These are phyloP conservation scores for Amazonetta brasiliensis DNA, from an alignment of 2,797 vertebrate species.

Conservation along the genomic window DNA sequence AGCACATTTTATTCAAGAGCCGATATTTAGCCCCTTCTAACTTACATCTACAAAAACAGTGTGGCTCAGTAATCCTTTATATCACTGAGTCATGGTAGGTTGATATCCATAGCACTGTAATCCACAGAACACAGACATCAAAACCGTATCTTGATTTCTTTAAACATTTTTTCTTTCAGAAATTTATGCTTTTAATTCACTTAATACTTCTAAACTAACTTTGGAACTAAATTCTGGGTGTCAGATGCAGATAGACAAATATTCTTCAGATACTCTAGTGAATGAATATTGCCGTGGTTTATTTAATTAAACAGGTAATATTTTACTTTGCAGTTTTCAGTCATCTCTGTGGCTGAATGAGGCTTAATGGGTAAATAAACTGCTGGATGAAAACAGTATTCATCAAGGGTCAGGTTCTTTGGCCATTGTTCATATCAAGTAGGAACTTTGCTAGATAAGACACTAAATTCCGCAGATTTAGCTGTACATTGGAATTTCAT, in stretches of 20 bases:
- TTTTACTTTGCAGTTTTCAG: not conserved
- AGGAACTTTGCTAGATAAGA: not conserved
- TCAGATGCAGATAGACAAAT: not conserved
- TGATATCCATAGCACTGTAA: not conserved
- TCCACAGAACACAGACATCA: not conserved
- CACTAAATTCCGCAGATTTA: not conserved
- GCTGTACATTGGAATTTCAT: not conserved
- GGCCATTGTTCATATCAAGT: not conserved
- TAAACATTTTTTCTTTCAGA: not conserved
- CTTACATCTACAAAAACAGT: not conserved
- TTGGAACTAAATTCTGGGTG: not conserved
- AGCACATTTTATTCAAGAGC: not conserved
- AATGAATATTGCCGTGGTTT: not conserved
- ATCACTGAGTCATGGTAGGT: not conserved
- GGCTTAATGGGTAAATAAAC: not conserved
- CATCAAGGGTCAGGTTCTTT: not conserved
- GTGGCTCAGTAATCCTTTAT: not conserved
- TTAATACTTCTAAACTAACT: not conserved
- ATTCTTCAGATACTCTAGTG: not conserved
- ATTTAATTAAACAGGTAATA: not conserved
- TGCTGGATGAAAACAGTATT: not conserved
- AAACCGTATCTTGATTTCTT: not conserved
- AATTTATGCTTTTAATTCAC: not conserved
- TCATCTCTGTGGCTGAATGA: not conserved
- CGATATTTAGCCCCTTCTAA: not conserved